Evolutionary conservation across 2,888 invertebrate species (phyloP), one percentile per base, ranked within the genome.

Genomic region (Epistrophella euchroma): DNA sequence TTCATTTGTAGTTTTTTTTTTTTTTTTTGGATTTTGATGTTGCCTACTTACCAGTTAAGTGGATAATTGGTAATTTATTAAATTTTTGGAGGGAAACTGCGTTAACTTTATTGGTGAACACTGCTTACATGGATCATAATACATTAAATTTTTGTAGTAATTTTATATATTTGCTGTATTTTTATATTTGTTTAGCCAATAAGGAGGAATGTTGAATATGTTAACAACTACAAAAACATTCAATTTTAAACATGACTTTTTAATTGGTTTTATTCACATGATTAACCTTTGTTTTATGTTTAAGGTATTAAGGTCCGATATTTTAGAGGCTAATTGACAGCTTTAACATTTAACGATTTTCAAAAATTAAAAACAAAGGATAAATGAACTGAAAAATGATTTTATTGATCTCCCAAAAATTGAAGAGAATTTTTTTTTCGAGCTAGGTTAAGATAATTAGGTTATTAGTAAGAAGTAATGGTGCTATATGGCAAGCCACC

Each of bases 1-100:
- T n/a, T n/a, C n/a, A n/a, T n/a, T n/a, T n/a, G n/a, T n/a, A n/a
- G n/a, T n/a, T 7, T 55, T 73, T 40, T 17, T 52, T 58, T 37
- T 32, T 10, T 17, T 32, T 66, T 19, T n/a, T 19, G 4, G 1
- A n/a, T 50, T 37, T 50, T 37, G 50, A 50, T 45, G 64, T 43
- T 64, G 28, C 19, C 47, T 66, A 19, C 32, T 52, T 50, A n/a
- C 35, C 47, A 60, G 62, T 70, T 85, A 81, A 85, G 81, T 81
- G 85, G 85, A 81, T 85, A 85, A 81, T 85, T 81, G 85, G 81
- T 85, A 76, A 76, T 85, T 81, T 85, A 85, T 81, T 60, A 81
- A 76, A 68, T 76, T 71, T 71, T 52, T 72, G 58, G 76, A 58
- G 81, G 76, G 72, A 76, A 68, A 76, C 19, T 66, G 80, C 84